phyloP scores from a whole-genome alignment of 2,888 invertebrate genomes.

The Drosophila bunnanda region DNA sequence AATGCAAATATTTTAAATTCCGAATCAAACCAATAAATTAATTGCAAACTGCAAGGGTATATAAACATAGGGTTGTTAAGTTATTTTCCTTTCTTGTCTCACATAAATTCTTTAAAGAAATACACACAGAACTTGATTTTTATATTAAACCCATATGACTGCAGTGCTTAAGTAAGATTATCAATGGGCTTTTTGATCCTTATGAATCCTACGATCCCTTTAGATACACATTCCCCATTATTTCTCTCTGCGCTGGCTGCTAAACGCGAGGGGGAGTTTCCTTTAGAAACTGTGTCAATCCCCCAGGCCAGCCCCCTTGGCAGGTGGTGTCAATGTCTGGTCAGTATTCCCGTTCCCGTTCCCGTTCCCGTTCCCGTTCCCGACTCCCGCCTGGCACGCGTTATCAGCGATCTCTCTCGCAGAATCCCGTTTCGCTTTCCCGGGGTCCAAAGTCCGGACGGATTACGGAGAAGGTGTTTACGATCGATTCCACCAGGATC shows the following conservation, averaged over 20 bases:
- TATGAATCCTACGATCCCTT: not conserved
- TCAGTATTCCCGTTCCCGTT: slow-evolving; percentile 3
- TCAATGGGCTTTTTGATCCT: not conserved
- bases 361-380: not conserved
- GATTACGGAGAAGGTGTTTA: slow-evolving; percentile 65
- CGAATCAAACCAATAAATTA: no score
- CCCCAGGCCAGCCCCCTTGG: slow-evolving; percentile 21
- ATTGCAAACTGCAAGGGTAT: no score
- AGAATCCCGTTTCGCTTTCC: slow-evolving; percentile 41
- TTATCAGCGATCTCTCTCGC: slow-evolving; percentile 21
- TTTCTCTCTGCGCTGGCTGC: not conserved
- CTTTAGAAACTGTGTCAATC: slow-evolving; percentile 42
- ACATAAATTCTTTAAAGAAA: no score
- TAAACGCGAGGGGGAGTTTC: not conserved
- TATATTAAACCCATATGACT: not conserved
- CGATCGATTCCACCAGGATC: slow-evolving; percentile 72
- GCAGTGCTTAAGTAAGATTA: no score
- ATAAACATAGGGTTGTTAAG: no score
- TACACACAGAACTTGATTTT: no score
- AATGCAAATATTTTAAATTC: no score
- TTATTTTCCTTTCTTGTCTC: no score
- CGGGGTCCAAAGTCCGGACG: slow-evolving; percentile 60
- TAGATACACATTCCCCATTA: not conserved
- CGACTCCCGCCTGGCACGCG: not conserved
- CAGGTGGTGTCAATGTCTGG: slow-evolving; percentile 44